Evolutionary conservation across 1,140 invertebrate genomes (phyloP).

Genomic region (Vanessa atalanta): DNA sequence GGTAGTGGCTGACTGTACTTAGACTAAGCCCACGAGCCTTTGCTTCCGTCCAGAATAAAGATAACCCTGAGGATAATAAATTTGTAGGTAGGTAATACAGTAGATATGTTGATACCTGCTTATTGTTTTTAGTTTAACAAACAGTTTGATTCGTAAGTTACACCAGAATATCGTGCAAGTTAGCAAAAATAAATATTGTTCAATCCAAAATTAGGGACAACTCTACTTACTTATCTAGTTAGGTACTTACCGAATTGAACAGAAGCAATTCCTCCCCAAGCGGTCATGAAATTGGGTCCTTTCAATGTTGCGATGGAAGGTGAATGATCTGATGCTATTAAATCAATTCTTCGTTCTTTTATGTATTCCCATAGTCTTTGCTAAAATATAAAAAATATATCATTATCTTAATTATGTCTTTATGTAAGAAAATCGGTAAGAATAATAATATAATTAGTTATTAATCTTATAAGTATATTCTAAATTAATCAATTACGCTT

Average conservation of each 20-base stretch:
- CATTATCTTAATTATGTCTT: no score
- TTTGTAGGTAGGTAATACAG: no score
- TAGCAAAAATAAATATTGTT: no score
- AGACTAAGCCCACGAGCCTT: conserved; percentile 77
- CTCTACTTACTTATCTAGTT: neutral
- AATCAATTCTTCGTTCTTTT: conserved; percentile 80
- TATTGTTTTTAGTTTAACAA: neutral
- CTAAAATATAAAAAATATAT: conserved; percentile 59
- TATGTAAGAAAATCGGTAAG: no score
- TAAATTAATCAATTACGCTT: no score
- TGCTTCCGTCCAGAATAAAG: conserved; percentile 85
- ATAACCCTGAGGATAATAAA: conserved; percentile 74
- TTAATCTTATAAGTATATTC: no score
- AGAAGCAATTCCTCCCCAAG: conserved; percentile 88
- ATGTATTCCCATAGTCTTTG: conserved; percentile 84
- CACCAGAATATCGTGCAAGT: no score
- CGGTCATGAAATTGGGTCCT: conserved; percentile 83
- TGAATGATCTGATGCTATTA: conserved; percentile 88
- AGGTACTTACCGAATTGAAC: conserved; percentile 84
- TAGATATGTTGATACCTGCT: no score
- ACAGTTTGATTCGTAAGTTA: no score
- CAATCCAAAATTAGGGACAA: no score
- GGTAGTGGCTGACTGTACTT: conserved; percentile 80
- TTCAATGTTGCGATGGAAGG: conserved; percentile 85
- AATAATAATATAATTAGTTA: no score